These are phyloP conservation scores for Mirza zaza DNA, from an alignment of 2,113 vertebrate species.

Conservation along the genomic window DNA sequence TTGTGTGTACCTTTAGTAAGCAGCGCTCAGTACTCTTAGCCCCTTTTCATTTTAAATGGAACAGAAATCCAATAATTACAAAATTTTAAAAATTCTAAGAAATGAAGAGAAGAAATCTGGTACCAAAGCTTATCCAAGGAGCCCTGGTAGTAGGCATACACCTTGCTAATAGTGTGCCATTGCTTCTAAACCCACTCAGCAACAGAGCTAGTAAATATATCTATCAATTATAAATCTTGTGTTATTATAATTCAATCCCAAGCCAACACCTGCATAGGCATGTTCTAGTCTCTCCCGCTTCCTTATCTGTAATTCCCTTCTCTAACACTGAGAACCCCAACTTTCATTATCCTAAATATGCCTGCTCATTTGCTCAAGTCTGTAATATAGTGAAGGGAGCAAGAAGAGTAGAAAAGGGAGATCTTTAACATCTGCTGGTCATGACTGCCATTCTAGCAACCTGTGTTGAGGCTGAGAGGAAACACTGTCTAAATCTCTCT, in stretches of 20 bases:
- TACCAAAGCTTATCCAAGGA: background rate
- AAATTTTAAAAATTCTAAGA: background rate
- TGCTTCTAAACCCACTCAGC: background rate
- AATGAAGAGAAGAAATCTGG: background rate
- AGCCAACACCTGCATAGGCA: fast-evolving
- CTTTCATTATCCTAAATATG: background rate
- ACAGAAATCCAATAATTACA: background rate
- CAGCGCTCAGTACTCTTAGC: background rate
- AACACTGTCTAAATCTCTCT: background rate
- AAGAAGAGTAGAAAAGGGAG: background rate
- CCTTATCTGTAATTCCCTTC: background rate
- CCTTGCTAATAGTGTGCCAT: background rate
- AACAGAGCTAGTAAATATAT: background rate
- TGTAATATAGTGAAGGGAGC: background rate
- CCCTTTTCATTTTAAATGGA: background rate
- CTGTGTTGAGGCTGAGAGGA: background rate
- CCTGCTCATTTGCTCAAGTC: background rate
- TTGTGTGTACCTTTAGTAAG: background rate
- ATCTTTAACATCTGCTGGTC: background rate
- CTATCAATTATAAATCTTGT: background rate
- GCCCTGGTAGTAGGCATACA: background rate
- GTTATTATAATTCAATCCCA: background rate
- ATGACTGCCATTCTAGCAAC: background rate
- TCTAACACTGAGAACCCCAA: background rate
- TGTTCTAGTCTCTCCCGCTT: background rate